Percentiles rank a stretch among this genome's conserved stretches.
Evolutionary conservation across 2,888 invertebrate genomes (phyloP).

Genomic region (Allophyes oxyacanthae): DNA sequence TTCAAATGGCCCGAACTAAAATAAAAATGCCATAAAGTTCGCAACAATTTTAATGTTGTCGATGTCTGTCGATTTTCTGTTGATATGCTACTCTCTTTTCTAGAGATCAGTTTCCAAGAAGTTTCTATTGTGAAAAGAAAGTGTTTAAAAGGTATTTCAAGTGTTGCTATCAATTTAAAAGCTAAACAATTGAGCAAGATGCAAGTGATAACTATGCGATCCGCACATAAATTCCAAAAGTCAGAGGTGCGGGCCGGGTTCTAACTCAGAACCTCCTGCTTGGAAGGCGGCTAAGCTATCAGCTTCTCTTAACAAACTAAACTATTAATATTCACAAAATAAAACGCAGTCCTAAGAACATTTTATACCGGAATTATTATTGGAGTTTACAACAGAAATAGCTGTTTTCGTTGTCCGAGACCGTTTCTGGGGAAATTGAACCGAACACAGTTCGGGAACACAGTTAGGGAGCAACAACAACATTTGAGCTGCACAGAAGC

Average conservation of each 20-base stretch:
- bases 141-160: constrained; percentile 10
- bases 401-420: constrained; percentile 51
- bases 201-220: too few species aligned
- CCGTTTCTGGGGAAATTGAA: constrained; percentile 57
- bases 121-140: neutral
- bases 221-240: too few species aligned
- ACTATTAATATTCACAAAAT: constrained; percentile 37
- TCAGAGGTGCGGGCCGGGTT: too few species aligned
- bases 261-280: too few species aligned
- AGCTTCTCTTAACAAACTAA: too few species aligned
- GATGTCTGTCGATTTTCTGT: constrained; percentile 39
- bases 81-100: neutral
- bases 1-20: too few species aligned
- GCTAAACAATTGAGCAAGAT: neutral
- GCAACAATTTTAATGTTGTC: too few species aligned
- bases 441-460: constrained; percentile 46
- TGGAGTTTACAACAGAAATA: constrained; percentile 53
- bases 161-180: neutral
- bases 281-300: too few species aligned
- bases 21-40: constrained; percentile 6
- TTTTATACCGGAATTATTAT: constrained; percentile 56
- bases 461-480: constrained; percentile 48
- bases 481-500: constrained; percentile 45
- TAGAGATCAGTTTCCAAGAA: too few species aligned
- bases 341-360: constrained; percentile 38